Base-by-base conservation (phyloP, 2,797 vertebrate species). In the Pantherophis alleghaniensis region DNA sequence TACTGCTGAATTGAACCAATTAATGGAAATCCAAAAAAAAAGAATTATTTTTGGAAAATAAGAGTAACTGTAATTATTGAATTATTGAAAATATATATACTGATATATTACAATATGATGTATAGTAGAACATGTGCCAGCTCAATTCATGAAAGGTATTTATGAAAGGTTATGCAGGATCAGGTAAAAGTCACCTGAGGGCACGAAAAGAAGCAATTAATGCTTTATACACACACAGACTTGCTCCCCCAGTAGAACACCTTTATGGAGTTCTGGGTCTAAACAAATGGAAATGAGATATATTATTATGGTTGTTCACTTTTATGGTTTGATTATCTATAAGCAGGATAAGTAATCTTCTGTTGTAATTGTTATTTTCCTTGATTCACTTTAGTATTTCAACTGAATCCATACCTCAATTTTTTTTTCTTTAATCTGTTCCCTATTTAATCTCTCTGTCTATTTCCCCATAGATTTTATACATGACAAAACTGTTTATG, bases 1-100 rank as follows among this genome's bases (percentile, higher is more conserved):
- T n/a, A 91, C 60, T 95, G 88, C 14, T 57, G 74, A 37, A 53
- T 89, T 56, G 53, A 20, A 93, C 13, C 53, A 94, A 60, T 89
- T 59, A 91, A 37, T 69, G 28, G 88, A 90, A 20, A n/a, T 92
- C 5, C 2, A 92, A 7, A 51, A 63, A 87, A 87, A 95, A 56
- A 60, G 92, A 55, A 47, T 66, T 22, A 11, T 93, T 32, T 18
- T 86, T 53, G 90, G 24, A 66, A 63, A 47, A 32, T 51, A 26
- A 24, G 37, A 47, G 20, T 47, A 59, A 59, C 18, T 59, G 18
- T 59, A 59, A 59, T 59, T 59, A 59, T 18, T 59, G 16, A 59
- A 59, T 59, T 59, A 20, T 18, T 59, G 57, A 59, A 59, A 59
- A 59, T 1, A 59, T 59, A 22, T 59, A 59, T 59, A 59, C 57